Base-by-base conservation (phyloP, 2,888 invertebrate species). In the Drosophila algonquin region DNA sequence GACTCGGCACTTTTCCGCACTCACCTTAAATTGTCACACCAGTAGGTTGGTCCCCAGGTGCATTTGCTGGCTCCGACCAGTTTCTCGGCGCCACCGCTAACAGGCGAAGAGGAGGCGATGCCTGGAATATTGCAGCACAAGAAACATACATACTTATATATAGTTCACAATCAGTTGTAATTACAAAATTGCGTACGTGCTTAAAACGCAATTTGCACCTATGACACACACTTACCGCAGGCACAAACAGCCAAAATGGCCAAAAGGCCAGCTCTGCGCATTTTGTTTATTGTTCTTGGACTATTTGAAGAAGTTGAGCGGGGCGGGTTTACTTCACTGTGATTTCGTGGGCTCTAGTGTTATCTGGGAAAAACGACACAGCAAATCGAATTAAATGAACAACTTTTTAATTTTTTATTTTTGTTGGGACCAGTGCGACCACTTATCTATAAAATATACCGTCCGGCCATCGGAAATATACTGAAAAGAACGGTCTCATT, bases 11-110 rank as follows among this genome's bases (percentile, higher is more conserved):
- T 84, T 44, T 60, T 21, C 52, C 18, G 48, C 56, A 90, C 91
- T 91, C 80, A 92, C 91, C 89, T 90, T 50, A 92, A 57, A 78
- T 90, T 91, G 9, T 81, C 88, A 91, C 97, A 97, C 97, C 97
- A 97, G 89, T 95, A 97, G 0, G 94, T 93, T 4, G 96, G 96
- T 8, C 97, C 97, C 94, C 95, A 95, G 7, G 95, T 95, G 90
- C 97, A 97, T 87, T 94, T 93, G 53, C 94, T 93, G 56, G 92
- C 92, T 40, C 95, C 95, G 54, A 95, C 76, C 30, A 95, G 87
- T 32, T 57, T 74, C 53, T 77, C 74, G 30, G 59, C 48, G 47
- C 46, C 68, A 40, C 67, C 71, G 12, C 80, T 51, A 48, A 86
- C 86, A 57, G 83, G 76, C 45, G 81, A 74, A 7, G 65, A 67